Percentiles rank a stretch among this genome's conserved stretches.
Conservation (phyloP, 2,113 vertebrate species). For the Bos indicus region DNA sequence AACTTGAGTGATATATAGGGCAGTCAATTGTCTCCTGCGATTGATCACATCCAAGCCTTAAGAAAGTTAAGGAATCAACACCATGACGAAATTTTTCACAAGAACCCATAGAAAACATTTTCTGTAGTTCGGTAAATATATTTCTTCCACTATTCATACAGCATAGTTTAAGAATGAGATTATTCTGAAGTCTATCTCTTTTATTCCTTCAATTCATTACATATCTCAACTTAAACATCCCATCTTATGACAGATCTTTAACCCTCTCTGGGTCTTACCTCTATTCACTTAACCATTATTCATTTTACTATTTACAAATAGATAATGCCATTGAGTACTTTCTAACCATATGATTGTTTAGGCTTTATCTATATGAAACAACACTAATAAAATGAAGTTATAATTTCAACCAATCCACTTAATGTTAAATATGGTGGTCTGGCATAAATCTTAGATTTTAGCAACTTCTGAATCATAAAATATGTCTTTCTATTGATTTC, state of each 20-base stretch:
- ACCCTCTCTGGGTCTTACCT: neutral
- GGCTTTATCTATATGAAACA: neutral
- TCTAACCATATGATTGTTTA: neutral
- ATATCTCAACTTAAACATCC: neutral
- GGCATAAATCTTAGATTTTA: neutral
- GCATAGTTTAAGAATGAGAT: neutral
- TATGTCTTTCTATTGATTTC: neutral
- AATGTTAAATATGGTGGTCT: neutral
- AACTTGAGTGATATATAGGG: neutral
- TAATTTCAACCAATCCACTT: neutral
- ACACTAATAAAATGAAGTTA: neutral
- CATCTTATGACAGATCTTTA: neutral
- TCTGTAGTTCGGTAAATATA: neutral
- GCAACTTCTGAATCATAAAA: neutral
- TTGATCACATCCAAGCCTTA: neutral
- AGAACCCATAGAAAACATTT: neutral
- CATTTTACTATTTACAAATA: neutral
- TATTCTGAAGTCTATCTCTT: neutral
- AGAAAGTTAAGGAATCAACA: neutral
- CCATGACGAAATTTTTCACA: neutral
- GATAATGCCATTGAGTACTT: neutral
- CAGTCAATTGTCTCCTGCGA: neutral
- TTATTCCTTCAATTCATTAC: neutral
- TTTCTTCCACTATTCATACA: neutral
- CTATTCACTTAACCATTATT: neutral